A percentile compares a stretch with the other conserved stretches of the same genome.
These are phyloP conservation scores for Brachynemurus nebulosus DNA, from an alignment of 2,888 invertebrate genomes.

Conservation along the genomic window DNA sequence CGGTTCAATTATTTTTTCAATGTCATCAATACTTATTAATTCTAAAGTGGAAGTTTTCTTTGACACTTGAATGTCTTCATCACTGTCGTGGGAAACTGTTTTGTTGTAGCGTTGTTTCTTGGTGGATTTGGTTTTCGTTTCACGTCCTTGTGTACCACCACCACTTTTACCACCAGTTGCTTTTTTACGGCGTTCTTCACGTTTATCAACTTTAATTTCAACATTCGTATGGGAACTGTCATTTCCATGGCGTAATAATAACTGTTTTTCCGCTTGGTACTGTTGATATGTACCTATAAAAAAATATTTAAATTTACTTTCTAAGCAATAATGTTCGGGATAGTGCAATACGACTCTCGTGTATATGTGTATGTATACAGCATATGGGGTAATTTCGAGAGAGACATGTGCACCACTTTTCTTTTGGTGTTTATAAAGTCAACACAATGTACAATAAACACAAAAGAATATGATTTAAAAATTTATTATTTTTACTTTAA, in stretches of 20 bases:
- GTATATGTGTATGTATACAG: too few relatives aligned
- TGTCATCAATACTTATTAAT: slow-evolving; percentile 50
- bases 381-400: too few relatives aligned
- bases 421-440: too few relatives aligned
- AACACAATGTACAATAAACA: too few relatives aligned
- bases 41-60: slow-evolving; percentile 41
- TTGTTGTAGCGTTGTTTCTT: slow-evolving; percentile 59
- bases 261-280: slow-evolving; percentile 50
- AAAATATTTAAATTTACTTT: slow-evolving; percentile 16
- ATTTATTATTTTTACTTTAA: too few relatives aligned
- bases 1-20: slow-evolving; percentile 47
- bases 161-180: slow-evolving; percentile 79
- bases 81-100: slow-evolving; percentile 50
- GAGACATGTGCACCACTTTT: too few relatives aligned
- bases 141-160: slow-evolving; percentile 84
- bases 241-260: slow-evolving; percentile 27
- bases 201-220: slow-evolving; percentile 51
- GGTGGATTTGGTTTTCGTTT: slow-evolving; percentile 87
- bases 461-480: too few relatives aligned
- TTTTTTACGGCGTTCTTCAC: slow-evolving; percentile 81
- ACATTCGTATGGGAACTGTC: slow-evolving; percentile 18
- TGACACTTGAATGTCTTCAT: slow-evolving; percentile 39
- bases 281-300: slow-evolving; percentile 57
- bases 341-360: too few relatives aligned
- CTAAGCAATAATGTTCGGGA: too few relatives aligned